Percentiles rank a stretch among this genome's conserved stretches.
These are phyloP conservation scores for Gallirallus australis DNA, from an alignment of 2,797 vertebrate genomes.

Conservation along the genomic window DNA sequence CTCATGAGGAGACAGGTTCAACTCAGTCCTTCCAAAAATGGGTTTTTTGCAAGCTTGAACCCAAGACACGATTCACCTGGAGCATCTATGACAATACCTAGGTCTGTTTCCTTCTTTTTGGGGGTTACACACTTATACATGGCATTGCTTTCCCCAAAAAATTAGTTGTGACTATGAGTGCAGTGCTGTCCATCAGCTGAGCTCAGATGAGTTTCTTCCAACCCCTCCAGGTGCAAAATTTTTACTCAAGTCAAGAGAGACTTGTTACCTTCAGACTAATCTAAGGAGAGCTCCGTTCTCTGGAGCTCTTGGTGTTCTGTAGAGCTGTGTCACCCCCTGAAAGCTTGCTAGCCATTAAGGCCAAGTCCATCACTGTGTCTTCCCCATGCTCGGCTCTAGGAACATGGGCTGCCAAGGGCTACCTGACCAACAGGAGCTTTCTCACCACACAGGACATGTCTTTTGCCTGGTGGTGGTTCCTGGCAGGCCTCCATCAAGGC, in stretches of 20 bases:
- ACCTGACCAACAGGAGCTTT: neutral
- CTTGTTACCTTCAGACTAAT: neutral
- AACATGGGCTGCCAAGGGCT: neutral
- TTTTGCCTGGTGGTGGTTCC: neutral
- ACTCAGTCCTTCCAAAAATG: neutral
- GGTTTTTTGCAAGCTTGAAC: neutral
- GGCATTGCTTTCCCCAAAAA: neutral
- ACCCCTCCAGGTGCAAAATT: neutral
- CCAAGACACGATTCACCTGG: neutral
- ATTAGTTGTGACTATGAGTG: neutral
- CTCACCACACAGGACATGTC: neutral
- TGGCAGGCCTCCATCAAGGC: neutral
- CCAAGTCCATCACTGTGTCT: fast-evolving
- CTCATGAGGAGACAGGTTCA: neutral
- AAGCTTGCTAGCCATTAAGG: neutral
- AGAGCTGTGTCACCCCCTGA: neutral
- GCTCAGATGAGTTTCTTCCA: neutral
- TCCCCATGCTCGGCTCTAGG: neutral
- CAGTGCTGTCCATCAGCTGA: neutral
- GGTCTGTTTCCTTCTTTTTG: neutral
- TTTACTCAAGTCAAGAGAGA: neutral
- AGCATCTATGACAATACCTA: neutral
- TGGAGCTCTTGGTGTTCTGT: neutral
- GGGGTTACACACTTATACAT: neutral
- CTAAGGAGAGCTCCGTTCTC: neutral